Base-by-base conservation (phyloP, 2,113 vertebrate genomes). In the Zapus hudsonius region DNA sequence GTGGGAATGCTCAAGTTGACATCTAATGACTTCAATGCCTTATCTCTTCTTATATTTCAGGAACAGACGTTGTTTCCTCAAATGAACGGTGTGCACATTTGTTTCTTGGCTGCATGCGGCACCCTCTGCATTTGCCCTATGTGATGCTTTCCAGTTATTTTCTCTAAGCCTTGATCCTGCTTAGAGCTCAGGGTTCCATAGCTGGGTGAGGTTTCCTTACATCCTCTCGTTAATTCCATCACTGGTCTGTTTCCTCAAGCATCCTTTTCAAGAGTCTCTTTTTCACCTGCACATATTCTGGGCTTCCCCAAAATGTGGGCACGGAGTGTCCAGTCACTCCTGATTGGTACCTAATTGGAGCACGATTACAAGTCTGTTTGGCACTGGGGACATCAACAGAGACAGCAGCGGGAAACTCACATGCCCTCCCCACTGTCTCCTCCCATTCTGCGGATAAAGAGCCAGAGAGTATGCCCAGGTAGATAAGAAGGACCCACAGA, bases 401-500 rank as follows among this genome's bases (percentile, higher is more conserved):
- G 27, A 76, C 22, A 47, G 19, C 36, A 78, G 25, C 12, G 17
- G 36, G 61, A 25, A 38, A 67, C 47, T 70, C 74, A 33, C 22
- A 33, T 2, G n/a, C 15, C 55, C 38, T 86, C 27, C 20, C 19
- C 36, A 6, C 29, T 55, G 5, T 22, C 31, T 40, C 42, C 64
- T 57, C 78, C 19, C 13, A 52, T 81, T 83, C 94, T 69, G 31
- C 42, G 12, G 31, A 82, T 29, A 83, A 86, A 55, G 36, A 1
- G 9, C 42, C 57, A 4, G 27, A 61, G 25, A 73, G 0, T 22
- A 81, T 22, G 29, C 13, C 13, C 22, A 75, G 29, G 19, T 79
- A 42, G 70, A 59, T 73, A 47, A 73, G 63, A 95, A 90, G 25
- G 36, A 93, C 66, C n/a, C 20, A 93, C 76, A 38, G 20, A 81